These are phyloP conservation scores for Erethizon dorsatum DNA, from an alignment of 2,797 vertebrate species.

Conservation along the genomic window DNA sequence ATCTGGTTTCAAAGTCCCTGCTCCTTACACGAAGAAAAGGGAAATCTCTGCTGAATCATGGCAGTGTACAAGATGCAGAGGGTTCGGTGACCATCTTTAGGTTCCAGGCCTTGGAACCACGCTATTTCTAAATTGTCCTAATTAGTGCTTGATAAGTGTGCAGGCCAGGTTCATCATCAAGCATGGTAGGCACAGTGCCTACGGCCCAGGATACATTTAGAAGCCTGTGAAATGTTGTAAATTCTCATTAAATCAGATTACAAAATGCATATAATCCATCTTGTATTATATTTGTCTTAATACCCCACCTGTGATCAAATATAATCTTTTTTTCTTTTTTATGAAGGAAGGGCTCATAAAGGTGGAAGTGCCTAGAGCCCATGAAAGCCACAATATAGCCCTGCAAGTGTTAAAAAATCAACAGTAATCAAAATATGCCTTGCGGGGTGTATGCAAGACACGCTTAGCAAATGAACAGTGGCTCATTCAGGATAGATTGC, in stretches of 20 bases:
- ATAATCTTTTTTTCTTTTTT: conserved; percentile 13
- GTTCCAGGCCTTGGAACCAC: background rate
- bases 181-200: background rate
- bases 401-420: background rate
- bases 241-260: background rate
- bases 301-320: background rate
- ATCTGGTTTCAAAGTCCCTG: background rate
- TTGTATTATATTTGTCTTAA: conserved; percentile 29
- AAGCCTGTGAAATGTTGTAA: background rate
- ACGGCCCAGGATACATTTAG: background rate
- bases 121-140: background rate
- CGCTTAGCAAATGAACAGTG: background rate
- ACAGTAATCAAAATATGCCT: background rate
- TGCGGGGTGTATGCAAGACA: background rate
- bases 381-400: background rate
- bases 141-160: background rate
- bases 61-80: background rate
- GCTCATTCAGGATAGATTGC: background rate
- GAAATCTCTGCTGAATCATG: background rate
- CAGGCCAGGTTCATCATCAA: background rate
- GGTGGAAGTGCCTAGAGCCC: background rate
- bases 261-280: background rate
- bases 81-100: background rate
- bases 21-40: background rate
- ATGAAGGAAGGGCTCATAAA: background rate